Base-by-base conservation (phyloP, 2,797 vertebrate genomes). In the Cossypha polioptera region DNA sequence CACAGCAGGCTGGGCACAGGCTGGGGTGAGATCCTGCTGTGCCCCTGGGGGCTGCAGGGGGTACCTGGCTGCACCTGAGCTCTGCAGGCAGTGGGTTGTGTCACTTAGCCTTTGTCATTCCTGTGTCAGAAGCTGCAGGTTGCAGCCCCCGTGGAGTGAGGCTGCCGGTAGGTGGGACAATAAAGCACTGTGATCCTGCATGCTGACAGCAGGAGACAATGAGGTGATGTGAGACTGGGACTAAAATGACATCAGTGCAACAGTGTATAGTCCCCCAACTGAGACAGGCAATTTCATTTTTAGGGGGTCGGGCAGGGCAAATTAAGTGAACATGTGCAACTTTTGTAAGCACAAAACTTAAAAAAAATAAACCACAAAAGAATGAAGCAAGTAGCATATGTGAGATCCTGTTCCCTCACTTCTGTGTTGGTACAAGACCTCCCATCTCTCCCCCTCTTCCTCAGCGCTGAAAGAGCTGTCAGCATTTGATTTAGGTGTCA, bases 401-500 rank as follows among this genome's bases (percentile, higher is more conserved):
- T 40, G 72, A 88, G 47, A 33, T 74, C 35, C 38, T 58, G 33
- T 78, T 95, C 43, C 47, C 62, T 80, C 43, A 22, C 12, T 80
- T 38, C 22, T 16, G 8, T 78, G 31, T 76, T 2, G 0, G 10
- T 73, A 29, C 35, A 36, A 66, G 66, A 26, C 28, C 58, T 86
- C 31, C 67, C 5, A 11, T 72, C 57, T 68, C 54, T 88, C 20
- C 11, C 14, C 5, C 10, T 90, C 45, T 63, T 58, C 51, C 65
- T 66, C 25, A 13, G 29, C 1, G 0, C 80, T 77, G 66, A 63
- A 77, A 90, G 79, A 95, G 72, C 71, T 88, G 86, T 92, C 80
- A 85, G 76, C 54, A 3, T 90, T 93, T 92, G 67, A 91, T 90
- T 91, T 88, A 59, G 72, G 43, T 86, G 82, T 88, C 76, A 88